Base-by-base conservation (phyloP, 64 coral and sea anemone genomes). In the Acropora yongei region DNA sequence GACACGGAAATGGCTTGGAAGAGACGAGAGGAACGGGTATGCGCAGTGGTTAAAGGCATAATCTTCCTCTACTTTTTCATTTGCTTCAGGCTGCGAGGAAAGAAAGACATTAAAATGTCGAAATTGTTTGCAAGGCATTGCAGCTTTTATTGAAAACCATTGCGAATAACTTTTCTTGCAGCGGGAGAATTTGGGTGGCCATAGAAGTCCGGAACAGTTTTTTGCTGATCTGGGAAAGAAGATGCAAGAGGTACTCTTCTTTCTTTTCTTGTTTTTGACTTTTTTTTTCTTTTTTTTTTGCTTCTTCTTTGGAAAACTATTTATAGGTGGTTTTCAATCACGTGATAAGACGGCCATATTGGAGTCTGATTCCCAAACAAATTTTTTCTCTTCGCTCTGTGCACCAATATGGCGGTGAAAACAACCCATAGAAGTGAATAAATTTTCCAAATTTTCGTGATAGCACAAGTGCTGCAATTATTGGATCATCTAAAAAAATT, bases 221-320 rank as follows among this genome's bases (percentile, higher is more conserved):
- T 88, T 93, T 45, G 91, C 75, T 80, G 91, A 93, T 72, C 78
- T 93, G 14, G 44, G 47, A 19, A 87, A 30, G 53, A 75, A 93
- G 83, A 93, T 93, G 91, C 13, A 93, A 87, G 91, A 93, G 83
- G 91, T 93, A 69, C 68, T 72, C 53, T 49, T 12, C 53, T 1
- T 78, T 72, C 53, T 49, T 12, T 74, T 1, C 41, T 30, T 30
- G 30, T 30, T 30, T 30, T 30, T 30, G 30, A 0, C 30, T 30
- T 30, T 30, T 30, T 30, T 30, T 30, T 30, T 30, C 30, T 30
- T 30, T 30, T 30, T 30, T 30, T 0, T 30, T 30, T 30, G 30
- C 30, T 30, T 30, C 30, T 30, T 30, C 30, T 30, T 30, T 30
- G 30, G 30, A 30, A 30, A 30, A 30, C 30, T 30, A 30, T 30